A percentile compares a stretch with the other conserved stretches of the same genome.
Conservation (phyloP, 2,113 vertebrate species). For the Microtus richardsoni region DNA sequence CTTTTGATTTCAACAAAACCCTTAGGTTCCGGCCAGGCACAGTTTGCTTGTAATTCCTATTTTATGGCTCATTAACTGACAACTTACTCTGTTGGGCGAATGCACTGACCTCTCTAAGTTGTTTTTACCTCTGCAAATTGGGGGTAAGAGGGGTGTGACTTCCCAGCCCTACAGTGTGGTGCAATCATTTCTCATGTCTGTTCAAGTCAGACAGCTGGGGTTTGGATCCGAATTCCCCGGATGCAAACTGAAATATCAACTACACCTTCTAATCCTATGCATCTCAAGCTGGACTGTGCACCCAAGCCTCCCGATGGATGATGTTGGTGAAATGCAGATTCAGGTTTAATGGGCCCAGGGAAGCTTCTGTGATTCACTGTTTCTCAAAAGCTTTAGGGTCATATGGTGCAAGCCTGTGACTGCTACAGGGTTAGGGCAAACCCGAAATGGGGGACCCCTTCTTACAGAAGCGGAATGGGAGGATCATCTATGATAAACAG, state of each 20-base stretch:
- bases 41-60: constrained; percentile 4
- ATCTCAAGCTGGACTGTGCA: not conserved
- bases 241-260: not conserved
- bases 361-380: not conserved
- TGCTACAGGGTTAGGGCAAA: not conserved
- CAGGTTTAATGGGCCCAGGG: not conserved
- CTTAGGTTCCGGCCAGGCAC: not conserved
- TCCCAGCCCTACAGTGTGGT: not conserved
- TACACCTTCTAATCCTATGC: not conserved
- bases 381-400: not conserved
- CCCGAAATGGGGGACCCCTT: not conserved
- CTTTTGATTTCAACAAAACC: not conserved
- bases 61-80: not conserved
- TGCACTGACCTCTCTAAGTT: not conserved
- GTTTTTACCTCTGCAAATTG: not conserved
- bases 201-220: not conserved
- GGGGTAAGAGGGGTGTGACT: not conserved
- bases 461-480: constrained; percentile 1
- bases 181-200: not conserved
- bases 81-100: not conserved
- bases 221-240: not conserved
- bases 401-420: not conserved
- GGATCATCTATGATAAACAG: not conserved
- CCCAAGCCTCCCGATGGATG: not conserved
- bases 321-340: not conserved